Conservation (phyloP, 30 jellyfish, hydroid and myxozoan species). For the Turritopsis rubra region DNA sequence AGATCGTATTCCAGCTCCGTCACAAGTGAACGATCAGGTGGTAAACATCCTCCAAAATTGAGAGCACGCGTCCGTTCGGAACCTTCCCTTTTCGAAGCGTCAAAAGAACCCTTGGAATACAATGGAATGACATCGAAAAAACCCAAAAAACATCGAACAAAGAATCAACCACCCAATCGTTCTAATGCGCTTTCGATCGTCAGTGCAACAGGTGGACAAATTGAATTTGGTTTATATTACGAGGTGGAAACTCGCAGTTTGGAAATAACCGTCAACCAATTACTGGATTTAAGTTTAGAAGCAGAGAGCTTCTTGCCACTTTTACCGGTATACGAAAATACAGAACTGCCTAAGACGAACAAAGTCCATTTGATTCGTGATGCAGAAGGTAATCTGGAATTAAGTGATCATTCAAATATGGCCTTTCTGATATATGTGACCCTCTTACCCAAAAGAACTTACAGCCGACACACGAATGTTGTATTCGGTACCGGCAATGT, state of each 20-base stretch:
- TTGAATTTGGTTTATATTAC: conserved; percentile 36
- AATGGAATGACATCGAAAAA: not conserved
- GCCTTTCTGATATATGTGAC: conserved; percentile 44
- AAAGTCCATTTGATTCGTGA: conserved; percentile 37
- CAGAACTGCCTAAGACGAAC: conserved; percentile 8
- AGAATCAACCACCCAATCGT: not conserved
- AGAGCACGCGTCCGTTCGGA: conserved; percentile 19
- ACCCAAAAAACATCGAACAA: not conserved
- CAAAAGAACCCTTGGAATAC: not conserved
- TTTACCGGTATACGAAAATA: conserved; percentile 25
- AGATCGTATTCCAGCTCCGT: not conserved
- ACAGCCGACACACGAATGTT: conserved; percentile 34
- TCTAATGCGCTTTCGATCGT: conserved; percentile 37
- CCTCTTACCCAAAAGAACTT: conserved; percentile 38
- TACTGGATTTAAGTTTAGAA: conserved; percentile 29
- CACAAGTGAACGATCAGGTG: not conserved
- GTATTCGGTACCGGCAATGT: conserved; percentile 37
- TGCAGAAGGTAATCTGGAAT: conserved; percentile 12
- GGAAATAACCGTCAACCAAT: conserved; percentile 28
- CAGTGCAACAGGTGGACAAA: conserved; percentile 44
- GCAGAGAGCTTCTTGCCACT: conserved; percentile 46
- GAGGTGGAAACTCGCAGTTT: conserved; percentile 24
- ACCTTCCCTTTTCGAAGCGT: not conserved
- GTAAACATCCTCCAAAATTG: not conserved
- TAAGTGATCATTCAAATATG: conserved; percentile 38